Evolutionary conservation across 2,113 vertebrate genomes (phyloP).

Genomic region (Callipepla squamata): DNA sequence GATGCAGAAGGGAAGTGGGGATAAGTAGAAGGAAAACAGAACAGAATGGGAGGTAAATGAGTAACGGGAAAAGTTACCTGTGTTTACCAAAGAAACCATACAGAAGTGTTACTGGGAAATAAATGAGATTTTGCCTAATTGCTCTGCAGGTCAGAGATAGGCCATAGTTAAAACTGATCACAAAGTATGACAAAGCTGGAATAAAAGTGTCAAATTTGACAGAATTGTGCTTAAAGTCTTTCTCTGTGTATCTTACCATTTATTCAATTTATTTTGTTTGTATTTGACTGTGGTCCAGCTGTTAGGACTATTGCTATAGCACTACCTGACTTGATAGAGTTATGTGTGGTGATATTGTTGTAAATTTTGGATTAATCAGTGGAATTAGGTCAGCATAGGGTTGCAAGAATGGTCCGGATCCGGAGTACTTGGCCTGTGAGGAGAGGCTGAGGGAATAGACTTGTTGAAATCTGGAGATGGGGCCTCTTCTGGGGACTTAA

Average conservation of each 20-base stretch:
- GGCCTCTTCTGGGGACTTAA: not conserved
- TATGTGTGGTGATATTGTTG: too few relatives aligned
- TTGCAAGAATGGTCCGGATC: not conserved
- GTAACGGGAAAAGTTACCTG: not conserved
- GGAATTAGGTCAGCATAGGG: accelerated
- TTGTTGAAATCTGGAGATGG: not conserved
- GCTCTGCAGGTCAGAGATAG: not conserved
- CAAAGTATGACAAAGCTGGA: not conserved
- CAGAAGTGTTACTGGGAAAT: not conserved
- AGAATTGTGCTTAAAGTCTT: not conserved
- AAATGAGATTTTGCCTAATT: not conserved
- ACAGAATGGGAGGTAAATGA: not conserved
- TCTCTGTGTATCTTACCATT: not conserved
- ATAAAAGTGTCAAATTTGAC: not conserved
- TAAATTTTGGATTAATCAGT: not conserved
- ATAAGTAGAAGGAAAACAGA: not conserved
- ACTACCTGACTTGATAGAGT: not conserved
- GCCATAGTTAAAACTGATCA: not conserved
- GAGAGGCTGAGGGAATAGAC: not conserved
- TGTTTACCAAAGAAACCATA: not conserved
- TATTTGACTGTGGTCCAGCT: not conserved
- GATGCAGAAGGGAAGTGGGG: not conserved
- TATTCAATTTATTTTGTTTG: not conserved
- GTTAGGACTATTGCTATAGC: not conserved
- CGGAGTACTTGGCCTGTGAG: not conserved